These are phyloP conservation scores for Melanotaenia maccullochi DNA, from an alignment of 2,797 vertebrate species.

Conservation along the genomic window DNA sequence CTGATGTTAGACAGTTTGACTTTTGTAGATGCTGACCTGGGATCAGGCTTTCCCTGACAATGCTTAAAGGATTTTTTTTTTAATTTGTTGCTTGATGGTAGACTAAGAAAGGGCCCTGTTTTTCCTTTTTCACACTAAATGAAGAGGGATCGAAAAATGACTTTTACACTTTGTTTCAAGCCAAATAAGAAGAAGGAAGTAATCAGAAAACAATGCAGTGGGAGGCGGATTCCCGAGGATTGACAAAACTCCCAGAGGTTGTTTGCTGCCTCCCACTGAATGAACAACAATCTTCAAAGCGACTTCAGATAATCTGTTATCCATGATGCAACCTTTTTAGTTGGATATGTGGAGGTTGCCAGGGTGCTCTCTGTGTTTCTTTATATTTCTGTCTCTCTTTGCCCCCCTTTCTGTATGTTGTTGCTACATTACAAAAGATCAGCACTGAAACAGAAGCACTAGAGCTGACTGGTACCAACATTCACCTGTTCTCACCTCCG, in stretches of 20 bases:
- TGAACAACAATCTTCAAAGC: slow-evolving; percentile 83
- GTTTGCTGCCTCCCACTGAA: slow-evolving; percentile 61
- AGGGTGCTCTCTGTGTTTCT: slow-evolving; percentile 65
- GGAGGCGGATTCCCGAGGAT: slow-evolving; percentile 46
- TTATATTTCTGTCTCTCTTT: slow-evolving; percentile 32
- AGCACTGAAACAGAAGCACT: slow-evolving; percentile 41
- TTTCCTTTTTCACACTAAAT: slow-evolving; percentile 31
- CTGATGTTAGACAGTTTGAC: slow-evolving; percentile 47
- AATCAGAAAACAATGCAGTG: slow-evolving; percentile 39
- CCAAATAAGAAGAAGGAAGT: slow-evolving; percentile 52
- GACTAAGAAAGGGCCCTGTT: slow-evolving; percentile 12
- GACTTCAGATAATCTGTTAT: slow-evolving; percentile 84
- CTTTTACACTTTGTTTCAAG: slow-evolving; percentile 31
- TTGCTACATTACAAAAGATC: slow-evolving; percentile 80
- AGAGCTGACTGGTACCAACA: slow-evolving; percentile 25
- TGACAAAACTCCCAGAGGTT: slow-evolving; percentile 43
- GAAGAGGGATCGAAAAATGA: slow-evolving; percentile 29
- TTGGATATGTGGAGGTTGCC: slow-evolving; percentile 79
- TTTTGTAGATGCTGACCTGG: slow-evolving; percentile 53
- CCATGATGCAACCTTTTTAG: slow-evolving; percentile 79
- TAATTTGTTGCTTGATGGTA: slow-evolving; percentile 13
- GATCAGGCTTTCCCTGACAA: slow-evolving; percentile 47
- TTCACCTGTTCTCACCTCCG: slow-evolving; percentile 7
- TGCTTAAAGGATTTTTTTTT: slow-evolving; percentile 43
- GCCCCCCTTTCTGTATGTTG: slow-evolving; percentile 72